A percentile compares a stretch with the other conserved stretches of the same genome.
phyloP scores from a whole-genome alignment of 2,797 vertebrate genomes.

The Limosa lapponica region DNA sequence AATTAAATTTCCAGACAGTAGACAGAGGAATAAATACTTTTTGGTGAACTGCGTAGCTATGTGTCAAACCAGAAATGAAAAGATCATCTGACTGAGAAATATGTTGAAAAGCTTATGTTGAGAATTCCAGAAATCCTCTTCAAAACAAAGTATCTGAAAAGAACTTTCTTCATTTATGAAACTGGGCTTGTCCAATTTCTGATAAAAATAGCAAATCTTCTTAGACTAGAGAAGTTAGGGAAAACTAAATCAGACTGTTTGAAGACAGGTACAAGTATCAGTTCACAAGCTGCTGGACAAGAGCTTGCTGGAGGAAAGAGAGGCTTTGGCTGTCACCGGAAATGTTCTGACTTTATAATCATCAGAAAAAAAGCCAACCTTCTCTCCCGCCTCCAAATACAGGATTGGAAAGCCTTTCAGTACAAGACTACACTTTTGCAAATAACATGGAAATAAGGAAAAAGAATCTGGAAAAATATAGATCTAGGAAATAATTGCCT shows the following conservation, averaged over 20 bases:
- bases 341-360: not conserved
- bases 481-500: not conserved
- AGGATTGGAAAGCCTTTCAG: not conserved
- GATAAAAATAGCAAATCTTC: constrained; percentile 14
- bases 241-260: not conserved
- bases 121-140: constrained; percentile 18
- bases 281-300: not conserved
- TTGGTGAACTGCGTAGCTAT: not conserved
- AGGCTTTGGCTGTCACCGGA: not conserved
- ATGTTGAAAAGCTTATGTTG: not conserved
- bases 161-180: not conserved
- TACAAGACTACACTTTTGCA: not conserved
- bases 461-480: not conserved
- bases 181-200: not conserved
- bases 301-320: not conserved
- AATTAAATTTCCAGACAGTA: constrained; percentile 43
- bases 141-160: constrained; percentile 15
- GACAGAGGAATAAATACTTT: constrained; percentile 36
- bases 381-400: not conserved
- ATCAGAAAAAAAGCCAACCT: not conserved
- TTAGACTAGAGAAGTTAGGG: not conserved
- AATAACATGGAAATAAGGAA: not conserved
- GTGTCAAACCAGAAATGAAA: constrained; percentile 23
- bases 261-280: not conserved
- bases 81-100: not conserved